A percentile compares a stretch with the other conserved stretches of the same genome.
Evolutionary conservation across 2,888 invertebrate species (phyloP).

Genomic region (Cheilosia vernalis): DNA sequence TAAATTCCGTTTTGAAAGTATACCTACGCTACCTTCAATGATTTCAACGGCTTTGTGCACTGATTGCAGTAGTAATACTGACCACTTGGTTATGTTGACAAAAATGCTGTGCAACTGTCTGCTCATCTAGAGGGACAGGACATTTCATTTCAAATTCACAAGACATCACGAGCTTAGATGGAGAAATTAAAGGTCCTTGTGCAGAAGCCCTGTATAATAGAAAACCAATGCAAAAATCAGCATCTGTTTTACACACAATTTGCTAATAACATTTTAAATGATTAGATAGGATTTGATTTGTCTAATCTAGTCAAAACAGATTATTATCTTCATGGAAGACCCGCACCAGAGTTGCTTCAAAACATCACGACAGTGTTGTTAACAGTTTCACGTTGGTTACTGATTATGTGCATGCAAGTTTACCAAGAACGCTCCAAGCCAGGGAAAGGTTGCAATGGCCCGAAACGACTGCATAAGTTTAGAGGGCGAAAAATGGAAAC

Average conservation of each 20-base stretch:
- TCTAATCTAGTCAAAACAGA: no score
- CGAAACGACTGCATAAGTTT: no score
- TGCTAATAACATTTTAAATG: constrained; percentile 7
- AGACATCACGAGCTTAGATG: constrained; percentile 20
- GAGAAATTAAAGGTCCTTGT: constrained; percentile 32
- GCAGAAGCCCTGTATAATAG: constrained; percentile 47
- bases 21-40: background rate
- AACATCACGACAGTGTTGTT: no score
- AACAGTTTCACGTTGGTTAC: no score
- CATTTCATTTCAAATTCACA: constrained; percentile 11
- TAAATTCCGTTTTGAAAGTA: background rate
- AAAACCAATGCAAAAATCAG: constrained; percentile 57
- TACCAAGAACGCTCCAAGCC: no score
- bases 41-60: background rate
- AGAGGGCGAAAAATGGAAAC: no score
- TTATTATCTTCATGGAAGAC: no score
- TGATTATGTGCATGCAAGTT: no score
- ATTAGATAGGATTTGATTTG: background rate
- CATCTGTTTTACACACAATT: constrained; percentile 38
- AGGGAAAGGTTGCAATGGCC: no score
- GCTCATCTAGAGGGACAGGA: constrained; percentile 24
- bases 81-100: no score
- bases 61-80: constrained; percentile 9
- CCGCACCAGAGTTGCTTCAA: no score
- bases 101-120: background rate